Conservation (phyloP, 2,888 invertebrate genomes). For the Thumatha senex region DNA sequence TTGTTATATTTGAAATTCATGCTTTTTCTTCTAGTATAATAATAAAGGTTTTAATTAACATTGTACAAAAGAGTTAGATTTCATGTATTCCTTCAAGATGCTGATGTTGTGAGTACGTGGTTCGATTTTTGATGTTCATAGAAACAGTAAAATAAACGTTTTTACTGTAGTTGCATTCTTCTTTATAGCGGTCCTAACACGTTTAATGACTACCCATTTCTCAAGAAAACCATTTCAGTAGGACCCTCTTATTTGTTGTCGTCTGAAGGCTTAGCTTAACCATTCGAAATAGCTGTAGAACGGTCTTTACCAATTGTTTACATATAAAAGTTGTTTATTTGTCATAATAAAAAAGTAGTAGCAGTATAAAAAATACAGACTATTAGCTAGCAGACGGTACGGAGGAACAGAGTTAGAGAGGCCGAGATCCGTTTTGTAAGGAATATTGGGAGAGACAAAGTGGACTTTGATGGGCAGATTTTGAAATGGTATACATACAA, state of each 20-base stretch:
- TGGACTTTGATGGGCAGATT: no score
- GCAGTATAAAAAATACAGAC: no score
- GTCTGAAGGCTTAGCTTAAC: slow-evolving; percentile 54
- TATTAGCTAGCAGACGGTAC: no score
- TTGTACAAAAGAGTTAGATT: slow-evolving; percentile 15
- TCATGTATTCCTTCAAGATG: slow-evolving; percentile 16
- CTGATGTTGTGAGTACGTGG: slow-evolving; percentile 14
- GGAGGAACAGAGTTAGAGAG: no score
- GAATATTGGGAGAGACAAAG: no score
- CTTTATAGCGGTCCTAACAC: slow-evolving; percentile 53
- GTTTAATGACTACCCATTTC: slow-evolving; percentile 54
- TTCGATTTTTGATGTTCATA: slow-evolving; percentile 12
- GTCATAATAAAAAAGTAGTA: no score
- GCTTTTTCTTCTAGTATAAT: slow-evolving; percentile 5
- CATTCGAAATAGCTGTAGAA: slow-evolving; percentile 47
- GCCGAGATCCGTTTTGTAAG: no score
- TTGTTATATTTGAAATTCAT: slow-evolving; percentile 14
- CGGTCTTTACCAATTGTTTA: slow-evolving; percentile 41
- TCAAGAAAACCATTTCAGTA: slow-evolving; percentile 52
- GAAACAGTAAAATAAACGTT: slow-evolving; percentile 20
- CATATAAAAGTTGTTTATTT: no score
- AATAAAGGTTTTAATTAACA: slow-evolving; percentile 12
- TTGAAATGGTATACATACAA: no score
- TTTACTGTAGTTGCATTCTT: slow-evolving; percentile 40
- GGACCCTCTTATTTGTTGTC: slow-evolving; percentile 58